Percentiles rank a stretch among this genome's conserved stretches.
These are phyloP conservation scores for Danaus plexippus DNA, from an alignment of 1,140 invertebrate species.

Conservation along the genomic window DNA sequence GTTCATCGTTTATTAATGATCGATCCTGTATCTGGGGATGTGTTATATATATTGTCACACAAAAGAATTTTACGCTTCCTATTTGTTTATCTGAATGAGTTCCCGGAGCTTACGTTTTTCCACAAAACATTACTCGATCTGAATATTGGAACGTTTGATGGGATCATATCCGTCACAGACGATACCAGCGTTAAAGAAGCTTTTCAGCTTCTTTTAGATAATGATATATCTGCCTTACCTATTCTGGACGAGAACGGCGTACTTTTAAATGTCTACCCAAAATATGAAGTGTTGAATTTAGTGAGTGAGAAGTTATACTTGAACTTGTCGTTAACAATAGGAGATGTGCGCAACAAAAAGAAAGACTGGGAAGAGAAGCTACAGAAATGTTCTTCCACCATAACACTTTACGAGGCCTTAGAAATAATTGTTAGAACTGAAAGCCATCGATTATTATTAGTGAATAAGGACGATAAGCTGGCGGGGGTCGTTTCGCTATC, in stretches of 20 bases:
- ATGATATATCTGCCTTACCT: slow-evolving; percentile 62
- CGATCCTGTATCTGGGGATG: slow-evolving; percentile 57
- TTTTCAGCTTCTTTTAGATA: slow-evolving; percentile 58
- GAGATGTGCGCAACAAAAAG: slow-evolving; percentile 64
- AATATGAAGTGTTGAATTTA: slow-evolving; percentile 67
- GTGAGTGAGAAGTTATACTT: slow-evolving; percentile 65
- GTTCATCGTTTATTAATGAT: slow-evolving; percentile 61
- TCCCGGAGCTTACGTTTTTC: slow-evolving; percentile 65
- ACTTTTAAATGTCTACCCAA: slow-evolving; percentile 60
- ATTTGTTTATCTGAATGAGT: slow-evolving; percentile 65
- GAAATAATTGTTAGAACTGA: slow-evolving; percentile 71
- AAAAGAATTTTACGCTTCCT: slow-evolving; percentile 65
- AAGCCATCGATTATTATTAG: slow-evolving; percentile 69
- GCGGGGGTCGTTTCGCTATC: slow-evolving; percentile 63
- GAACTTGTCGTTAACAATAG: slow-evolving; percentile 60
- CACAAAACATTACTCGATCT: slow-evolving; percentile 56
- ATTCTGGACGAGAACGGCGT: slow-evolving; percentile 57
- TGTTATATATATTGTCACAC: slow-evolving; percentile 62
- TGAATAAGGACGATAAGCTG: slow-evolving; percentile 63
- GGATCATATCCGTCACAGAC: slow-evolving; percentile 56
- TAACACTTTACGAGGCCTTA: slow-evolving; percentile 70
- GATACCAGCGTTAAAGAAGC: slow-evolving; percentile 53
- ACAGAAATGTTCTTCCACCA: slow-evolving; percentile 67
- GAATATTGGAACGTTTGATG: slow-evolving; percentile 61
- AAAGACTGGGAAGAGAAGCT: slow-evolving; percentile 70